Base-by-base conservation (phyloP, 2,797 vertebrate species). In the Phrynocephalus vlangalii region DNA sequence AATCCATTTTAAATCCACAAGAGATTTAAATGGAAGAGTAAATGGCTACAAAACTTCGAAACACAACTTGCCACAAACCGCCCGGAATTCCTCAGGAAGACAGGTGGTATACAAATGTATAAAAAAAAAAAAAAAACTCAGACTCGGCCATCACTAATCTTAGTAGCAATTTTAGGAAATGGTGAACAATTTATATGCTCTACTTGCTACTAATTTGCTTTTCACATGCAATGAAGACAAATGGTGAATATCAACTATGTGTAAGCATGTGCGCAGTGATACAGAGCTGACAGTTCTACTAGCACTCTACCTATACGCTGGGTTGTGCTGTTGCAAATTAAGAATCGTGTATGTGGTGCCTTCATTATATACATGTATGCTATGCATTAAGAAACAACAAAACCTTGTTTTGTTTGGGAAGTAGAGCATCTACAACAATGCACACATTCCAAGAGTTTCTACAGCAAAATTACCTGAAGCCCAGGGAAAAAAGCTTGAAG, bases 401-500 rank as follows among this genome's bases (percentile, higher is more conserved):
- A 38, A 28, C 2, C 5, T 30, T 67, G 5, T 60, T 70, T 44
- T 88, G 28, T 24, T 44, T 71, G 10, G 20, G 24, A 63, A 52
- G 33, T 8, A 81, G 66, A 85, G 16, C 83, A 63, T 75, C 50
- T 15, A 73, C 5, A 0, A n/a, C 20, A 71, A 30, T 0, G 0
- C 48, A 66, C 1, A 0, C 52, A 78, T 38, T 81, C 26, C 3
- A 80, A 67, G 26, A 6, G 50, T 84, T 67, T 52, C 60, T 81
- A 30, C 18, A 70, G 16, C 0, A 0, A 0, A 20, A 56, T 79
- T 70, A 99, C 99, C 98, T 99, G 99, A 67, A 99, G 96, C 0
- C 99, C 99, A 1, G 99, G 99, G 92, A 99, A 99, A 93, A 99
- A 99, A n/a, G 99, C 99, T 94, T 99, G 99, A 90, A 99, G 97